A percentile compares a stretch with the other conserved stretches of the same genome.
Conservation (phyloP, 30 jellyfish, hydroid and myxozoan species). For the Cassiopea xamachana region DNA sequence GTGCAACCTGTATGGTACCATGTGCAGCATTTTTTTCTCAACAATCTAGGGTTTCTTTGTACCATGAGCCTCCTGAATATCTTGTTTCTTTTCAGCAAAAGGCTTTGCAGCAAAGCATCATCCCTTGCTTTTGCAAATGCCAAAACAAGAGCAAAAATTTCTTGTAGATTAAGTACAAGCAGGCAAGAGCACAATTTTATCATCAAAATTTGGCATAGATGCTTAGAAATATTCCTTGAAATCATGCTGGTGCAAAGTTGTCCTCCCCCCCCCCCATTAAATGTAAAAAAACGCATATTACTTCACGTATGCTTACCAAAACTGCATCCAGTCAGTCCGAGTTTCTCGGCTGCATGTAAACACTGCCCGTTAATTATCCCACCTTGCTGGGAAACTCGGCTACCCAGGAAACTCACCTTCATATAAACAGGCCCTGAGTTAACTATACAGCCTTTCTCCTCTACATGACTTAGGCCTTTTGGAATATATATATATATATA, state of each 20-base stretch:
- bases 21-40: conserved; percentile 15
- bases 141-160: conserved; percentile 3
- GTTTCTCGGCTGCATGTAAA: background rate
- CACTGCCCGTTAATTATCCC: background rate
- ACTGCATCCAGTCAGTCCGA: background rate
- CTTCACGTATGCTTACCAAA: background rate
- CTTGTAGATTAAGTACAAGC: background rate
- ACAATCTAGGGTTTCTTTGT: conserved; percentile 6
- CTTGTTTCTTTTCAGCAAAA: conserved; percentile 13
- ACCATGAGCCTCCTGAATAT: background rate
- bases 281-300: background rate
- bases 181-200: background rate
- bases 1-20: background rate
- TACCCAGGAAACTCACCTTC: background rate
- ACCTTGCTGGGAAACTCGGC: background rate
- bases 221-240: background rate
- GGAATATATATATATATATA: no score
- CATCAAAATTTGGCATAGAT: background rate
- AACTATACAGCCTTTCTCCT: no score
- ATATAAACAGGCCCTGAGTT: background rate
- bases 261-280: background rate
- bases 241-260: background rate
- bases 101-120: background rate
- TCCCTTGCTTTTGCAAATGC: conserved; percentile 4
- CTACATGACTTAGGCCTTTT: no score